phyloP scores from a whole-genome alignment of 1,140 invertebrate species.

The Aphaenogaster rudis region DNA sequence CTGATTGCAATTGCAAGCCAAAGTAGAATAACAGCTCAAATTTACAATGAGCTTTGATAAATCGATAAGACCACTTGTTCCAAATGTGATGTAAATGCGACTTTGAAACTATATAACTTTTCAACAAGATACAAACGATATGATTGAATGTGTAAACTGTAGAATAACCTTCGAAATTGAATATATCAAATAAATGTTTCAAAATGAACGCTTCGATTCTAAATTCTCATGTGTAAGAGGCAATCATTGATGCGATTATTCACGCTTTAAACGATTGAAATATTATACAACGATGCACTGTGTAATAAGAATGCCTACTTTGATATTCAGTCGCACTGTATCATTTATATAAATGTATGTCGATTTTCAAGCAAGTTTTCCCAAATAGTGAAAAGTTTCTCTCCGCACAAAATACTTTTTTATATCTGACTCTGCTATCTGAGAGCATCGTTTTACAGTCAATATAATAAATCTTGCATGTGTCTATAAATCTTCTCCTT shows the following conservation, averaged over 20 bases:
- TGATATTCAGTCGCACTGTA: slow-evolving; percentile 18
- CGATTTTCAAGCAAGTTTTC: background rate
- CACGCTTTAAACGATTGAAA: slow-evolving; percentile 9
- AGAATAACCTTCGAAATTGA: slow-evolving; percentile 20
- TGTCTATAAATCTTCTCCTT: background rate
- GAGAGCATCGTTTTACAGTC: background rate
- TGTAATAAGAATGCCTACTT: background rate
- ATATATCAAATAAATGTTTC: slow-evolving; percentile 14
- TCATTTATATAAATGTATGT: background rate
- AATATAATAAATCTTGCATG: background rate
- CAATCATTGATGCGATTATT: slow-evolving; percentile 25
- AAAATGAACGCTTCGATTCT: slow-evolving; percentile 1
- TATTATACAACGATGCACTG: background rate
- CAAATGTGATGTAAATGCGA: background rate
- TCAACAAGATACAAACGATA: background rate
- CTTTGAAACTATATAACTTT: background rate
- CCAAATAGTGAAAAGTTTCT: background rate
- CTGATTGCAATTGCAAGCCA: too few relatives aligned
- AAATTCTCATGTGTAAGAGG: slow-evolving; percentile 5
- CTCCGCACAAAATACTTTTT: background rate
- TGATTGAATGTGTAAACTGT: background rate
- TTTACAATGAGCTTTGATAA: slow-evolving; percentile 12
- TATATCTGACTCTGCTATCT: background rate
- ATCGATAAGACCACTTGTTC: background rate
- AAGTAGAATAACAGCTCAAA: background rate